phyloP scores from a whole-genome alignment of 1,140 invertebrate species.

The Aporrectodea caliginosa region DNA sequence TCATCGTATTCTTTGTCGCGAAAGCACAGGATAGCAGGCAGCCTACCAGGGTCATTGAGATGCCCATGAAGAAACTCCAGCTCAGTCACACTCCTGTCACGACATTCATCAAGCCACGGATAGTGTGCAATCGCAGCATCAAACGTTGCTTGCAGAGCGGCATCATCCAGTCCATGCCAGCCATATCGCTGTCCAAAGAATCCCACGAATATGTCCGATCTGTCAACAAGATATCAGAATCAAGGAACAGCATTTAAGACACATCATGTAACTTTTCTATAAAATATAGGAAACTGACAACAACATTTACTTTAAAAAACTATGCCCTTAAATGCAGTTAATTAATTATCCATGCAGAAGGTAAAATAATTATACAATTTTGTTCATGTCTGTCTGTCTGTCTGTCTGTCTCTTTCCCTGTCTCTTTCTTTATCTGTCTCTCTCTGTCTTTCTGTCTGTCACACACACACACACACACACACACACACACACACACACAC shows the following conservation, averaged over 20 bases:
- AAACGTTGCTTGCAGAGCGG: constrained; percentile 45
- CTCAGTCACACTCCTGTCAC: constrained; percentile 49
- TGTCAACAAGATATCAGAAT: background rate
- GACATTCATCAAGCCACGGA: constrained; percentile 42
- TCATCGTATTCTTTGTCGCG: constrained; percentile 44
- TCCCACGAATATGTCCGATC: constrained; percentile 45
- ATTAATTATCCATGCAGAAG: too few relatives aligned
- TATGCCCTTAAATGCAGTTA: too few relatives aligned
- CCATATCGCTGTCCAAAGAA: constrained; percentile 54
- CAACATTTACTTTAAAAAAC: too few relatives aligned
- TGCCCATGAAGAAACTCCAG: constrained; percentile 48
- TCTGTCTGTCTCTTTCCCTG: too few relatives aligned
- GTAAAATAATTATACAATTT: too few relatives aligned
- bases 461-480: too few relatives aligned
- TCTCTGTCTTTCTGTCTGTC: too few relatives aligned
- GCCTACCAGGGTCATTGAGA: constrained; percentile 44
- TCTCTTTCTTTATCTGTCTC: too few relatives aligned
- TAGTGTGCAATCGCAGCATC: constrained; percentile 44
- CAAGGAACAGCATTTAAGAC: background rate
- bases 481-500: too few relatives aligned
- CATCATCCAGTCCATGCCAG: constrained; percentile 46
- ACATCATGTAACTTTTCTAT: too few relatives aligned
- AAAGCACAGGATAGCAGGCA: constrained; percentile 46
- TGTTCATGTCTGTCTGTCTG: too few relatives aligned
- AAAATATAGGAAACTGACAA: too few relatives aligned